Percentiles rank a stretch among this genome's conserved stretches.
Evolutionary conservation across 2,888 invertebrate species (phyloP).

Genomic region (Calameuta pallipes): DNA sequence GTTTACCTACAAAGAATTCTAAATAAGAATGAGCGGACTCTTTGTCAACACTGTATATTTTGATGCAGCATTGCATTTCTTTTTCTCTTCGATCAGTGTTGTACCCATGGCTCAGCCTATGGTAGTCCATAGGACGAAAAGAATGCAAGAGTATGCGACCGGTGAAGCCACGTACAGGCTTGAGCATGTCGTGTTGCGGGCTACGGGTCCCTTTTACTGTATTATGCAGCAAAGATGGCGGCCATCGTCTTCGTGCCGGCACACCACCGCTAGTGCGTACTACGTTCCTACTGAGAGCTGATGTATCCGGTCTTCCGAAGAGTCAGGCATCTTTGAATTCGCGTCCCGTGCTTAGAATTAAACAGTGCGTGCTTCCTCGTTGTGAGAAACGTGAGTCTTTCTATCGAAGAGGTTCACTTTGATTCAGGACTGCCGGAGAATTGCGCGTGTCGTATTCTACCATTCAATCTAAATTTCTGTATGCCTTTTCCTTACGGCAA

Average conservation of each 20-base stretch:
- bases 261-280: background rate
- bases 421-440: background rate
- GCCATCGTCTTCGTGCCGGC: background rate
- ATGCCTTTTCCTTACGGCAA: background rate
- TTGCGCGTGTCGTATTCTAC: background rate
- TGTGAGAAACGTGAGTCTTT: background rate
- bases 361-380: background rate
- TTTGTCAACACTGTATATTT: too few species aligned
- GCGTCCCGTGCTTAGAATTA: background rate
- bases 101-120: background rate
- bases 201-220: background rate
- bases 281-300: background rate
- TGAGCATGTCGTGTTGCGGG: background rate
- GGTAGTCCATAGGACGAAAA: background rate
- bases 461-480: background rate
- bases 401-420: background rate
- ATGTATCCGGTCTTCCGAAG: background rate
- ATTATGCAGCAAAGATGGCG: slow-evolving; percentile 5
- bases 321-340: background rate
- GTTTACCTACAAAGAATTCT: too few species aligned
- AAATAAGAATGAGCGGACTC: too few species aligned
- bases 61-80: too few species aligned
- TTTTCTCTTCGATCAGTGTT: background rate
- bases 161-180: background rate
- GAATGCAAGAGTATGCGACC: background rate